Evolutionary conservation across 2,113 vertebrate species (phyloP).

Genomic region (Corythoichthys haematopterus): DNA sequence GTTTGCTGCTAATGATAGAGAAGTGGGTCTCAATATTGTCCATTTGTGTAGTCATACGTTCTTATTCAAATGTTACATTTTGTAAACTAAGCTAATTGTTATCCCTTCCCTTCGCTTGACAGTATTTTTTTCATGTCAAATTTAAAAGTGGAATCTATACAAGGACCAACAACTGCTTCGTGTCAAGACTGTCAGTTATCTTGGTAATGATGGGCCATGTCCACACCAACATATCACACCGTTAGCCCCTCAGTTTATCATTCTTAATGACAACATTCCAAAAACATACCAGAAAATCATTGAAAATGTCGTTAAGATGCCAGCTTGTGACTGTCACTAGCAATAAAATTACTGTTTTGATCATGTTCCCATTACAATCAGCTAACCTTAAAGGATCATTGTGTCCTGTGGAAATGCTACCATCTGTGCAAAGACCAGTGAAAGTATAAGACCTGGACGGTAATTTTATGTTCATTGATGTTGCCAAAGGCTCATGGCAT

Average conservation of each 20-base stretch:
- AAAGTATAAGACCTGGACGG: background rate
- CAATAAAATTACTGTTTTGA: background rate
- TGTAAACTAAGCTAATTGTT: background rate
- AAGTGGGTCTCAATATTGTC: conserved; percentile 9
- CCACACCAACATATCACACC: background rate
- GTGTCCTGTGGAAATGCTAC: background rate
- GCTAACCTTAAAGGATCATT: background rate
- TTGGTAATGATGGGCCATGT: conserved; percentile 35
- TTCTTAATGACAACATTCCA: background rate
- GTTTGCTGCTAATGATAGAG: conserved; percentile 14
- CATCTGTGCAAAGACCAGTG: conserved; percentile 1
- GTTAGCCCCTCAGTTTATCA: background rate
- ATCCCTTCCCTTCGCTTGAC: conserved; percentile 6
- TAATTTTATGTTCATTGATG: background rate
- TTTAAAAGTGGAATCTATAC: conserved; percentile 5
- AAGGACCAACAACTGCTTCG: conserved; percentile 14
- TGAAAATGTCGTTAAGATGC: background rate
- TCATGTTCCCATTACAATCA: background rate
- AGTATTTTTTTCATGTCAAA: conserved; percentile 20
- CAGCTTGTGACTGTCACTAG: background rate
- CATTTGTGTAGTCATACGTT: conserved; percentile 9
- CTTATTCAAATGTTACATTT: conserved; percentile 13
- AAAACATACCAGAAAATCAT: background rate
- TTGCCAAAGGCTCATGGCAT: background rate
- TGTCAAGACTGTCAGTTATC: conserved; percentile 20